Evolutionary conservation across 2,888 invertebrate genomes (phyloP).

Genomic region (Lasioglossum pauxillum): DNA sequence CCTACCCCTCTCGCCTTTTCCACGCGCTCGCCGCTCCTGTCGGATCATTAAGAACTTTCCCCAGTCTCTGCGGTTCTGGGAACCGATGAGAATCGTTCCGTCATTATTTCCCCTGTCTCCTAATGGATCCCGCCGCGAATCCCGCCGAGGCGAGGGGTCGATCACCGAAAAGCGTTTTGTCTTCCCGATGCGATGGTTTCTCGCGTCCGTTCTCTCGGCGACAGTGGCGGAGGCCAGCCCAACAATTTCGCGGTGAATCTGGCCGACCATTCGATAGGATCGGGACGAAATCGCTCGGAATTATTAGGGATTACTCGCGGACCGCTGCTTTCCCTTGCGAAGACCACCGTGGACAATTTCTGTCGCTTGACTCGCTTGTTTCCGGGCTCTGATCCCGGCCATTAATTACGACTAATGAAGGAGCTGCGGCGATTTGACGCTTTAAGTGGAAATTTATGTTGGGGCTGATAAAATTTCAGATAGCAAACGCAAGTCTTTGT

Average conservation of each 20-base stretch:
- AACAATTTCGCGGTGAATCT: slow-evolving; percentile 56
- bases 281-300: slow-evolving; percentile 56
- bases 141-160: slow-evolving; percentile 17
- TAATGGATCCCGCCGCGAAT: slow-evolving; percentile 57
- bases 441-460: not conserved
- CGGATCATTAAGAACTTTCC: slow-evolving; percentile 70
- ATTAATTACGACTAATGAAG: not conserved
- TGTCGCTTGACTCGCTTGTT: slow-evolving; percentile 13
- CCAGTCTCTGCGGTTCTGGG: slow-evolving; percentile 54
- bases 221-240: slow-evolving; percentile 19
- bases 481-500: no score
- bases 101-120: slow-evolving; percentile 65
- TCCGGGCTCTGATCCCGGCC: not conserved
- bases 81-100: slow-evolving; percentile 64
- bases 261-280: slow-evolving; percentile 28
- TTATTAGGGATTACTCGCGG: slow-evolving; percentile 54
- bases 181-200: slow-evolving; percentile 35
- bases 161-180: slow-evolving; percentile 44
- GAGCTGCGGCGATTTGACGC: not conserved
- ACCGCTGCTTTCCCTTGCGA: not conserved
- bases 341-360: not conserved
- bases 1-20: not conserved
- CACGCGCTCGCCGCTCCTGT: not conserved
- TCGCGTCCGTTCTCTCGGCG: not conserved
- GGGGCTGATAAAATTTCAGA: not conserved